phyloP scores from a whole-genome alignment of 2,888 invertebrate species.

The Blomia tropicalis region DNA sequence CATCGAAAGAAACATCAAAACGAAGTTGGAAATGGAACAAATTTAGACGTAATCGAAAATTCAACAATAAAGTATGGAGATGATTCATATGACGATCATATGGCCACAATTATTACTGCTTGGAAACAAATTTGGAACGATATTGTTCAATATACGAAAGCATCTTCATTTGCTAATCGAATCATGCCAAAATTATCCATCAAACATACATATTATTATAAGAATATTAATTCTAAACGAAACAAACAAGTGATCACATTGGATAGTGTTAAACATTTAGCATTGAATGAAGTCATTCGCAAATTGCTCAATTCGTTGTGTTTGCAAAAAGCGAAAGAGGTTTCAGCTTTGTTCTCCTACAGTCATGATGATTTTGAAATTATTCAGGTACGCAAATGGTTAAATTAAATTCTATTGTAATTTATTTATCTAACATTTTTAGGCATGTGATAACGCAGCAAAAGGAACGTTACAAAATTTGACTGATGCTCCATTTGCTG shows the following conservation, averaged over 20 bases:
- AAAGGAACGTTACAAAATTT: conserved; percentile 12
- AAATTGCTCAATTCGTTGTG: conserved; percentile 16
- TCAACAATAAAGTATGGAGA: background rate
- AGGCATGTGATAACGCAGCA: conserved; percentile 18
- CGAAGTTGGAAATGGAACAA: no score
- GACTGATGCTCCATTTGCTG: conserved; percentile 15
- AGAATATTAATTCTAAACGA: background rate
- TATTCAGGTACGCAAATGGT: conserved; percentile 8
- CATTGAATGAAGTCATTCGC: conserved; percentile 9
- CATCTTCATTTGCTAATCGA: background rate
- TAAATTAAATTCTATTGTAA: background rate
- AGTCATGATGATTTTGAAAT: conserved; percentile 21
- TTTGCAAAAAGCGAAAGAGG: conserved; percentile 8
- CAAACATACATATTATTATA: background rate
- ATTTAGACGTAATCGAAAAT: background rate
- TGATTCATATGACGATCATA: background rate
- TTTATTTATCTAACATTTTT: conserved; percentile 6
- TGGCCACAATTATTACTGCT: background rate
- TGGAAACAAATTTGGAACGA: conserved; percentile 8
- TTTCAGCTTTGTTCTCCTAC: conserved; percentile 8
- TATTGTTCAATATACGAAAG: conserved; percentile 2
- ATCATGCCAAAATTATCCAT: background rate
- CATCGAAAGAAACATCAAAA: background rate
- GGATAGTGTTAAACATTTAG: background rate
- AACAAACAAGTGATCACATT: background rate